phyloP scores from a whole-genome alignment of 2,888 invertebrate genomes.

The Cephus rjabovi region DNA sequence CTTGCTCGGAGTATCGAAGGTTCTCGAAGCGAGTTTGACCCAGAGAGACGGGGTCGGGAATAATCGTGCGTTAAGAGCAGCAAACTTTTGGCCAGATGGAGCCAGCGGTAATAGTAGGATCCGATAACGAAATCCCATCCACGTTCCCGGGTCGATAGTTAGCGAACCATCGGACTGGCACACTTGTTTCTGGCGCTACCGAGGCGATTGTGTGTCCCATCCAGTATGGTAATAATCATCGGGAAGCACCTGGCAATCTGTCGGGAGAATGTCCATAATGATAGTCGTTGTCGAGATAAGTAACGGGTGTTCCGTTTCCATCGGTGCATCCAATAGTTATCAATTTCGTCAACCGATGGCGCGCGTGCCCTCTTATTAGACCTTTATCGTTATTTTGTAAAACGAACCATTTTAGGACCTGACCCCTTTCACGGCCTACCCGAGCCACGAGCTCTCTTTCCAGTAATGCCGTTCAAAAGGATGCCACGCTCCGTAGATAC shows the following conservation, averaged over 20 bases:
- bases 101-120: neutral
- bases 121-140: neutral
- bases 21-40: neutral
- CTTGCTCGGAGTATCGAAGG: neutral
- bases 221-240: conserved; percentile 38
- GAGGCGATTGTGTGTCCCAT: conserved; percentile 21
- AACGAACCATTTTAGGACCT: neutral
- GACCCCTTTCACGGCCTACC: neutral
- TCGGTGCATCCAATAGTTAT: conserved; percentile 58
- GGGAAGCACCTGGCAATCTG: conserved; percentile 36
- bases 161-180: neutral
- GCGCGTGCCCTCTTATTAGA: conserved; percentile 53
- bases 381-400: conserved; percentile 30
- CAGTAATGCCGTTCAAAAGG: neutral
- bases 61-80: neutral
- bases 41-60: neutral
- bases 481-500: neutral
- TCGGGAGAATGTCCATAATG: conserved; percentile 47
- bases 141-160: neutral
- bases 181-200: conserved; percentile 18
- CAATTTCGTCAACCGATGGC: conserved; percentile 43
- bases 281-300: conserved; percentile 57
- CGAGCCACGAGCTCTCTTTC: neutral
- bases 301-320: conserved; percentile 61
- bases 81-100: neutral